Percentiles rank a stretch among this genome's conserved stretches.
phyloP scores from a whole-genome alignment of 2,888 invertebrate species.

The Steromphala cineraria region DNA sequence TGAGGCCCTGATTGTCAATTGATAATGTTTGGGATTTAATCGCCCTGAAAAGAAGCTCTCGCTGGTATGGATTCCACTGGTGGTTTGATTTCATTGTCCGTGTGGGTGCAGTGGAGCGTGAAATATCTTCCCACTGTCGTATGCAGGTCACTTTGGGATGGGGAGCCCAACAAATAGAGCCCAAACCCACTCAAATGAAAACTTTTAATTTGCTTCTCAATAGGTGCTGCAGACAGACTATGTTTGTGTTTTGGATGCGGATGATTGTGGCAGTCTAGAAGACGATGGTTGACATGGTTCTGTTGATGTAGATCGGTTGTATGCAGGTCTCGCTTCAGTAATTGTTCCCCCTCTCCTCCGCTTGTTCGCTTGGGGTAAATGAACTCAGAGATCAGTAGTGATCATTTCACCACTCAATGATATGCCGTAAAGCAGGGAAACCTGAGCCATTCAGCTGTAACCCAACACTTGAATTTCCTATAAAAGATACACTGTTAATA shows the following conservation, averaged over 20 bases:
- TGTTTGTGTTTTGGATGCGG: background rate
- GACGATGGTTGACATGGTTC: background rate
- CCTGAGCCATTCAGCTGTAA: background rate
- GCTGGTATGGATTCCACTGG: background rate
- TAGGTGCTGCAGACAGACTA: background rate
- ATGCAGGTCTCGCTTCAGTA: background rate
- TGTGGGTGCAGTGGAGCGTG: background rate
- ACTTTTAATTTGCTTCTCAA: conserved; percentile 8
- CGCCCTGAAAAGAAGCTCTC: conserved; percentile 15
- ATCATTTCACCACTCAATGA: conserved; percentile 1
- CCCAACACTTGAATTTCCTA: background rate
- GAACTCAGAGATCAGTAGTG: conserved; percentile 1
- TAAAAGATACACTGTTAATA: background rate
- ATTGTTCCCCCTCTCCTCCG: background rate
- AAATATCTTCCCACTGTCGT: background rate
- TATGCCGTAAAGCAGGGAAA: background rate
- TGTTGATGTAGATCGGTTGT: background rate
- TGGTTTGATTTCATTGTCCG: conserved; percentile 19
- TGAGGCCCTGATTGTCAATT: conserved; percentile 17
- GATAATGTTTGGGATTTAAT: conserved; percentile 22
- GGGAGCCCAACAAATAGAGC: background rate
- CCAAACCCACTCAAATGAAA: background rate
- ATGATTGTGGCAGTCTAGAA: background rate
- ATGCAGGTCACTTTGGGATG: conserved; percentile 8
- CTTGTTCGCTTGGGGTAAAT: background rate